Conservation (phyloP, 1,140 invertebrate species). For the Polyergus mexicanus region DNA sequence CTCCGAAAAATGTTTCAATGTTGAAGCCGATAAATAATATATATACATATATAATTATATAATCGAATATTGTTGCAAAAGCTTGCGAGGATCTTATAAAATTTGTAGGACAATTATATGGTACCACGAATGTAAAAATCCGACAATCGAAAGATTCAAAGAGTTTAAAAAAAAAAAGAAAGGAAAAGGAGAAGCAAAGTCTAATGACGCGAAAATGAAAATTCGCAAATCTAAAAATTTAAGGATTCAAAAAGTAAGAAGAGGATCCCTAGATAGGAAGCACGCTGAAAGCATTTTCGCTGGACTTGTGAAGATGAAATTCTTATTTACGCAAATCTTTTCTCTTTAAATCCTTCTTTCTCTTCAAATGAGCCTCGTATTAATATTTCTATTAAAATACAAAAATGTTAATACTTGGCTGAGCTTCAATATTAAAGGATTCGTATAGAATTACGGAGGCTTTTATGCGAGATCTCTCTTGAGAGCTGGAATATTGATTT, state of each 20-base stretch:
- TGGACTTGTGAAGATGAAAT: background rate
- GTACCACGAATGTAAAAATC: background rate
- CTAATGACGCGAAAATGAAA: background rate
- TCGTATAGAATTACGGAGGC: background rate
- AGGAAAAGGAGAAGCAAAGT: background rate
- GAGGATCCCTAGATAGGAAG: background rate
- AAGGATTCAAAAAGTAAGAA: conserved; percentile 1
- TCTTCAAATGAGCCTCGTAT: background rate
- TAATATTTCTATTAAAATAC: conserved; percentile 1
- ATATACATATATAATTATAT: background rate
- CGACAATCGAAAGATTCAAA: background rate
- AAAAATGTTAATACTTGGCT: conserved; percentile 12
- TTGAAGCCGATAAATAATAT: conserved; percentile 17
- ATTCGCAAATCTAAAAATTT: background rate
- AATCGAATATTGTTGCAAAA: conserved; percentile 11
- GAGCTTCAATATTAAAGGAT: background rate
- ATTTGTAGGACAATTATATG: conserved; percentile 1
- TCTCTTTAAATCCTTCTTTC: conserved; percentile 8
- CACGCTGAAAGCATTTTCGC: background rate
- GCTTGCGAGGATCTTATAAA: conserved; percentile 14
- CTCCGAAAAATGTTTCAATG: conserved; percentile 35
- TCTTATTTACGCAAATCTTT: conserved; percentile 11
- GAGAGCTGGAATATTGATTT: background rate
- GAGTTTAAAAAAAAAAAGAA: background rate
- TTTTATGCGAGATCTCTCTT: background rate